Base-by-base conservation (phyloP, 2,888 invertebrate species). In the Scaptomyza tumidula region DNA sequence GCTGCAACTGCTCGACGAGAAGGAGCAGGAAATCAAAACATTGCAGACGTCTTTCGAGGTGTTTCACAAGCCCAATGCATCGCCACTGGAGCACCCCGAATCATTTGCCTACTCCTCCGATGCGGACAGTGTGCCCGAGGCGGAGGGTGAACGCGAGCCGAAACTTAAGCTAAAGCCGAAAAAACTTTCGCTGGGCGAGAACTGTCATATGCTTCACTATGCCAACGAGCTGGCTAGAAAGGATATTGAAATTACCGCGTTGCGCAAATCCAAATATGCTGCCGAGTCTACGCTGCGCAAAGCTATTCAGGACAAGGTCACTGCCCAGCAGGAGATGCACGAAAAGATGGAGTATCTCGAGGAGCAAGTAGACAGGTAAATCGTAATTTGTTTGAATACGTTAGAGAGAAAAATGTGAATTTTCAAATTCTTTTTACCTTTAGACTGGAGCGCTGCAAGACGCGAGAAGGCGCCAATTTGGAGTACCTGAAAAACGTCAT, bases 401-500 rank as follows among this genome's bases (percentile, higher is more conserved):
- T 2, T 5, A 29, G 6, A 27, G n/a, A 6, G 31, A 7, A 14
- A 27, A n/a, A n/a, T 14, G 2, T 9, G 7, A 2, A 6, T 0
- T n/a, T 5, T 14, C 11, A 5, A 7, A 27, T 24, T 6, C 1
- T 0, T 19, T 10, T 19, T 27, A 1, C 11, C 1, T 4, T 6
- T 24, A 87, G 96, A 83, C 91, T 95, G 64, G 94, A 95, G 82
- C 93, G 95, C n/a, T 95, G 94, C 78, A 96, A 96, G 84, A 95
- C 96, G 2, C 93, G 97, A 0, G 97, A 97, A 91, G 96, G 96
- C 7, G 97, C 97, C 0, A 98, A 97, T 92, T 92, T 98, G 41
- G 98, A 98, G 90, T 98, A 98, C 90, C 91, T 98, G 61, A 97
- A 98, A 91, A 98, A 98, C 92, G 97, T 98, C 5, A 95, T 97